phyloP scores from a whole-genome alignment of 2,888 invertebrate species.

The Lucinisca nassula region DNA sequence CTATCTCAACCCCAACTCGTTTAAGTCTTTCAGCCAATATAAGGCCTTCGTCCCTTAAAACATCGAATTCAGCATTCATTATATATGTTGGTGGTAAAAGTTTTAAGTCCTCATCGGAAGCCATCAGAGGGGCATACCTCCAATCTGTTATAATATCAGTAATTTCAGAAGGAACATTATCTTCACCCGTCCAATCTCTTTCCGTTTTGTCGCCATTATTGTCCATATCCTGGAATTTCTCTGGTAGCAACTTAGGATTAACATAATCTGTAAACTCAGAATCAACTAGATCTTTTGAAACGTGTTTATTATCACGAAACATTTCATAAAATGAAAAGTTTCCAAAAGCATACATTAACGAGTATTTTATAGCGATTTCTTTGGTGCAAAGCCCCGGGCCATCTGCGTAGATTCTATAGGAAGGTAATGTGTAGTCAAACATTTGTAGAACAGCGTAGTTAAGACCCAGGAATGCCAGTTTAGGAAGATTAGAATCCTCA shows the following conservation, averaged over 20 bases:
- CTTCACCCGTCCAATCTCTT: not conserved
- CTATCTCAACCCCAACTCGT: conserved; percentile 42
- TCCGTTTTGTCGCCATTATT: not conserved
- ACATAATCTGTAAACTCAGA: conserved; percentile 46
- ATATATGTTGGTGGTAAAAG: conserved; percentile 65
- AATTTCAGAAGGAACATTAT: conserved; percentile 21
- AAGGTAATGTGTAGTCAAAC: conserved; percentile 83
- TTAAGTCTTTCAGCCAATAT: conserved; percentile 65
- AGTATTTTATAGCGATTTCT: conserved; percentile 59
- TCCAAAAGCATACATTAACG: conserved; percentile 72
- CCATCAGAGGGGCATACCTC: conserved; percentile 69
- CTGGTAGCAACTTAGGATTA: conserved; percentile 67
- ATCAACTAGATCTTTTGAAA: conserved; percentile 34
- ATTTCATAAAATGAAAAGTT: conserved; percentile 3
- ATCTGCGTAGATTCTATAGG: conserved; percentile 62
- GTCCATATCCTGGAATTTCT: not conserved
- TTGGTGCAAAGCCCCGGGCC: conserved; percentile 65
- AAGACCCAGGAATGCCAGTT: conserved; percentile 66
- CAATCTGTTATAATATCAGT: conserved; percentile 55
- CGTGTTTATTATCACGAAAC: conserved; percentile 47
- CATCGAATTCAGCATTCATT: conserved; percentile 70
- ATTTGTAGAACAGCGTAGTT: conserved; percentile 74
- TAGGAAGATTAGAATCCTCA: conserved; percentile 38
- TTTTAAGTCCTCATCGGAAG: conserved; percentile 59
- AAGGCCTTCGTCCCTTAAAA: conserved; percentile 72